Evolutionary conservation across 2,113 vertebrate species (phyloP).

Genomic region (Tachycineta bicolor): DNA sequence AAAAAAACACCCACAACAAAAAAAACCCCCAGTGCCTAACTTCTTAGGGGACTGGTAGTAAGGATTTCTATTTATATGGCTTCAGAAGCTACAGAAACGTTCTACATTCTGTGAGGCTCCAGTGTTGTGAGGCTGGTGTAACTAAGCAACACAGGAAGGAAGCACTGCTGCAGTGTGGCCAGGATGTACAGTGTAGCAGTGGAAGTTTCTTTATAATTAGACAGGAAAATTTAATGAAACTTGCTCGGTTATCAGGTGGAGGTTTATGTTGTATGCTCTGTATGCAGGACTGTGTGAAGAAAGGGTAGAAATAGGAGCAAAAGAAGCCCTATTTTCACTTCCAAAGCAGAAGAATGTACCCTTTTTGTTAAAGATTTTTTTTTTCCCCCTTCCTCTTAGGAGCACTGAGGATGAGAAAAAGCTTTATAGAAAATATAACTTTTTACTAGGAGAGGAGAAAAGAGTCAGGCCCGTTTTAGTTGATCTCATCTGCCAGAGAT

Average conservation of each 20-base stretch:
- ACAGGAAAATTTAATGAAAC: neutral
- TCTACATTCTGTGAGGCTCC: constrained; percentile 55
- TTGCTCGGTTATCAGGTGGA: neutral
- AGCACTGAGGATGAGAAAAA: neutral
- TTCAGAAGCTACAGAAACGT: constrained; percentile 59
- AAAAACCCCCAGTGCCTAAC: neutral
- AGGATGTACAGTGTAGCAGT: neutral
- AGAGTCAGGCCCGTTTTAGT: neutral
- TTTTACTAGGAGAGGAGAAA: neutral
- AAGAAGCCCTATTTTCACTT: neutral
- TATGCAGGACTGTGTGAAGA: neutral
- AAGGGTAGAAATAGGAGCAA: neutral
- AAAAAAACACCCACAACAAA: too few species aligned
- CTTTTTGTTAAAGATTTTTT: neutral
- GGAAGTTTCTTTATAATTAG: neutral
- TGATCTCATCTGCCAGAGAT: neutral
- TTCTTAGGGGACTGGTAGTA: constrained; percentile 51
- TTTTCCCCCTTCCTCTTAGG: neutral
- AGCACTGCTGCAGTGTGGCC: neutral
- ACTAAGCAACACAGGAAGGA: constrained; percentile 67
- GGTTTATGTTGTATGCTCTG: neutral
- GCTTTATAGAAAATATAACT: neutral
- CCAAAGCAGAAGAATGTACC: neutral
- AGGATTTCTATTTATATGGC: constrained; percentile 65
- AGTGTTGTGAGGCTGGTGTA: constrained; percentile 63